Evolutionary conservation across 2,797 vertebrate genomes (phyloP), one percentile per base, ranked within the genome.

Genomic region (Anguilla anguilla): DNA sequence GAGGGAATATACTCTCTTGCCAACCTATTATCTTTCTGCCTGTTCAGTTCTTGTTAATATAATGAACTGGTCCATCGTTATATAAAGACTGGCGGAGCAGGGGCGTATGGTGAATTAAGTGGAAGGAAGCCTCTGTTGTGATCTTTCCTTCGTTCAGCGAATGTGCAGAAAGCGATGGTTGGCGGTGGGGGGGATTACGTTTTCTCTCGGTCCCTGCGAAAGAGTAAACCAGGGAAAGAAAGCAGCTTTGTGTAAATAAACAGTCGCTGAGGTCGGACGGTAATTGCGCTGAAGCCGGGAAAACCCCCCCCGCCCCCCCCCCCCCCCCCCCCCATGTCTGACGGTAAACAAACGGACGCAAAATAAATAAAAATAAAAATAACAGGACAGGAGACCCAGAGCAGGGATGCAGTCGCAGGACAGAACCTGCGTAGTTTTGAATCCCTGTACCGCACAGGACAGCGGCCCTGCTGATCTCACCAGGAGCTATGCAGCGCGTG

Each of bases 191-290:
- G 2, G 25, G 7, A 69, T 69, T 69, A n/a, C 1, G 2, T 59
- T 79, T 53, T 81, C 35, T 86, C 28, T 55, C 31, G 46, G 39
- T 67, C 22, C 67, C 81, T 64, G n/a, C 10, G 28, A 67, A 67
- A 46, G 35, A 51, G 2, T 64, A 82, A 83, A 31, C 25, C 3
- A 67, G 0, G 82, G 55, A 64, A 46, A 67, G 49, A 84, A 83
- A 39, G 46, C 59, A 15, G 46, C 43, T 84, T 67, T 25, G 83
- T 46, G 61, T 67, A 87, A 87, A 87, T 84, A 87, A 69, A 72
- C 81, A 15, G n/a, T 55, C 51, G 35, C 77, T 83, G 61, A 83
- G 55, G 86, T 79, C 35, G n/a, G 59, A 64, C 39, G 59, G 43
- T 87, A 87, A 87, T 84, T 84, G 61, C 39, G 6, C 46, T 53